Percentiles rank a stretch among this genome's conserved stretches.
Conservation (phyloP, 2,888 invertebrate genomes). For the Dorcus parallelipipedus region DNA sequence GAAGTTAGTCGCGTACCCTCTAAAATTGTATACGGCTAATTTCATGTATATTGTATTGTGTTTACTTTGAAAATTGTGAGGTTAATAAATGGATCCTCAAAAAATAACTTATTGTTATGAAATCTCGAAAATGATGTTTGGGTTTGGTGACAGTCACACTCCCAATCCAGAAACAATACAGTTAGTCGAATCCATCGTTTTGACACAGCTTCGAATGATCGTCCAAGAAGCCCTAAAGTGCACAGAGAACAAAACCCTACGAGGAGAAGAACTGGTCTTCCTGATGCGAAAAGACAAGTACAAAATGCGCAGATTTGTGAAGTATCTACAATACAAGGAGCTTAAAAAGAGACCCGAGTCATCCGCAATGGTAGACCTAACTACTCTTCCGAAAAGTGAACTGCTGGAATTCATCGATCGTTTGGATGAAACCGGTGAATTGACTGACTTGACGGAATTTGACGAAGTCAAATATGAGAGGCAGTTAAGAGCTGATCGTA, state of each 20-base stretch:
- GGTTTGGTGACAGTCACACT: slow-evolving; percentile 85
- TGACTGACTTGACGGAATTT: slow-evolving; percentile 52
- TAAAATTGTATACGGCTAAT: no score
- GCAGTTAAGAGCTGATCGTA: slow-evolving; percentile 60
- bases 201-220: slow-evolving; percentile 75
- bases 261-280: slow-evolving; percentile 70
- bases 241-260: slow-evolving; percentile 55
- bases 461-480: slow-evolving; percentile 58
- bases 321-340: slow-evolving; percentile 64
- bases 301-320: slow-evolving; percentile 71
- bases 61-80: no score
- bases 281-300: slow-evolving; percentile 77
- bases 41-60: no score
- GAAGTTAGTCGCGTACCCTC: no score
- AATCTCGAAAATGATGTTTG: slow-evolving; percentile 86
- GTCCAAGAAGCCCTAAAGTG: slow-evolving; percentile 72
- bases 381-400: slow-evolving; percentile 48
- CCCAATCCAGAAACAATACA: slow-evolving; percentile 80
- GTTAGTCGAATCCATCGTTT: slow-evolving; percentile 78
- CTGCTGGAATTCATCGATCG: slow-evolving; percentile 54
- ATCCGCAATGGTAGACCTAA: slow-evolving; percentile 33
- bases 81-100: slow-evolving; percentile 20
- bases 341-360: slow-evolving; percentile 46
- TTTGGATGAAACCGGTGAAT: slow-evolving; percentile 57
- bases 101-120: slow-evolving; percentile 59